Evolutionary conservation across 2,797 vertebrate genomes (phyloP), one percentile per base, ranked within the genome.

Genomic region (Benthosema pterotum): DNA sequence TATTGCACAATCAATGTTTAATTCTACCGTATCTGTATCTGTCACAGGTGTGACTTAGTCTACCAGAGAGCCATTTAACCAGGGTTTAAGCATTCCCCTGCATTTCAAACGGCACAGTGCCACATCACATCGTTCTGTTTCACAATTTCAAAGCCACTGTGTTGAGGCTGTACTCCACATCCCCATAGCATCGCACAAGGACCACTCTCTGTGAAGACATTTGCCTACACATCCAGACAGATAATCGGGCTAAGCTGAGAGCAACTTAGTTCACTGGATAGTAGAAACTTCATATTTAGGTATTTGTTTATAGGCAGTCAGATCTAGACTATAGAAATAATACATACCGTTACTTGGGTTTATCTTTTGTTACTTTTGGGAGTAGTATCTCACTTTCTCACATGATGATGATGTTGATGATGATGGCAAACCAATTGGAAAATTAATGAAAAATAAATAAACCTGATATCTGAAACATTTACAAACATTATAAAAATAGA

Each of bases 241-340:
- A n/a, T n/a, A n/a, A n/a, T n/a, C n/a, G n/a, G n/a, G 59, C 57
- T 15, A n/a, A 74, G 68, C 52, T 75, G 82, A 85, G 88, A 79
- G 79, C 64, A 69, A 69, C 60, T 85, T 79, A 84, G 71, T 43
- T 25, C 52, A 71, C 42, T 62, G 81, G 64, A 84, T 78, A 78
- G 60, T 65, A 52, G 60, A 6, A 32, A 32, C 32, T 71, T 72
- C n/a, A 52, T 68, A 48, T 43, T 71, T 32, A 32, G 32, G 32
- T 32, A 32, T 32, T 32, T 32, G n/a, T n/a, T n/a, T n/a, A n/a
- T n/a, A n/a, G n/a, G n/a, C 32, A 38, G 32, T 9, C 32, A 38
- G 32, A 9, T 38, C 32, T 11, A 25, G 22, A 38, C 32, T 38
- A n/a, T n/a, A 38, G 32, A 38, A 38, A 38, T 9, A 38, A 9